Evolutionary conservation across 1,140 invertebrate species (phyloP).

Genomic region (Mycetomoellerius zeteki): DNA sequence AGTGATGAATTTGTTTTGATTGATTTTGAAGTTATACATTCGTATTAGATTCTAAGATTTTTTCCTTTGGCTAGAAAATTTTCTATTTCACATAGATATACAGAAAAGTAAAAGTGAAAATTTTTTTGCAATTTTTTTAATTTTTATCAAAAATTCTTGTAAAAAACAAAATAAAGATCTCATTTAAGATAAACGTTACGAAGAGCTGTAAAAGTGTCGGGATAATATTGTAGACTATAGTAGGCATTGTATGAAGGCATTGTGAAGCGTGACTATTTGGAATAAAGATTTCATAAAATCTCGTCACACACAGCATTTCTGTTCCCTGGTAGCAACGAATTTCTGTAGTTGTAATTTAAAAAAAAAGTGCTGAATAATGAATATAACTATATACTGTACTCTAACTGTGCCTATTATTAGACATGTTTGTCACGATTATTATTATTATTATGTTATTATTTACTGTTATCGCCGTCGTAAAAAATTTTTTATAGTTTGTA

Average conservation of each 20-base stretch:
- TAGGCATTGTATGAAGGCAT: constrained; percentile 80
- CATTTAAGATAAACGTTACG: constrained; percentile 61
- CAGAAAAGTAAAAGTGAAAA: constrained; percentile 28
- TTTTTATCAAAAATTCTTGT: constrained; percentile 47
- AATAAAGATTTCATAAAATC: constrained; percentile 80
- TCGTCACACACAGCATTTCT: constrained; percentile 75
- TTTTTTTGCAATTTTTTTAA: constrained; percentile 37
- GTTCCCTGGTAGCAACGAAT: constrained; percentile 85
- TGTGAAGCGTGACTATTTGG: constrained; percentile 79
- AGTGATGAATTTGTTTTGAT: constrained; percentile 26
- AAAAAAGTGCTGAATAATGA: constrained; percentile 76
- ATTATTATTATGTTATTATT: constrained; percentile 72
- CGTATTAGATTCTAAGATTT: not conserved
- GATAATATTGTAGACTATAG: constrained; percentile 70
- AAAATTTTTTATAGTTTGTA: constrained; percentile 75
- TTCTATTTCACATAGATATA: not conserved
- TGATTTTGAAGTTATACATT: not conserved
- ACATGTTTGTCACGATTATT: constrained; percentile 76
- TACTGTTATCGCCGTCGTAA: constrained; percentile 78
- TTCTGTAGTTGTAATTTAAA: constrained; percentile 78
- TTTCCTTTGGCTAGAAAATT: constrained; percentile 6
- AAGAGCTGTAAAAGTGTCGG: constrained; percentile 66
- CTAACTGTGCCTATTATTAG: constrained; percentile 86
- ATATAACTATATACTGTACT: constrained; percentile 78
- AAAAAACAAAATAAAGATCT: constrained; percentile 42